These are phyloP conservation scores for Scaptomyza reducta DNA, from an alignment of 2,888 invertebrate genomes.

Conservation along the genomic window DNA sequence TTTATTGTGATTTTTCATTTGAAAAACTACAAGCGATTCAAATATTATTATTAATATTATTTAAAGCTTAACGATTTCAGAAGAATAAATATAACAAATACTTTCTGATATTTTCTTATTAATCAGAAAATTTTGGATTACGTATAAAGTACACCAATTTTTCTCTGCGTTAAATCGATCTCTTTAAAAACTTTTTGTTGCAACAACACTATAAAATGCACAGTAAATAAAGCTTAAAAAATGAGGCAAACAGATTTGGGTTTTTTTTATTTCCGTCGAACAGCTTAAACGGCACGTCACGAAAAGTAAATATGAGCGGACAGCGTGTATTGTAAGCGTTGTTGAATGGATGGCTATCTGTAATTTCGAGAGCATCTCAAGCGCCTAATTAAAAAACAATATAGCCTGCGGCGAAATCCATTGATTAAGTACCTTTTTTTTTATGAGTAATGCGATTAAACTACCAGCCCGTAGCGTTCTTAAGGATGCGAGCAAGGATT, in stretches of 20 bases:
- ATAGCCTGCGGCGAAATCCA: slow-evolving; percentile 10
- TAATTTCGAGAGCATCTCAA: not conserved
- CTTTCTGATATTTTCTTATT: not conserved
- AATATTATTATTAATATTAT: too few relatives aligned
- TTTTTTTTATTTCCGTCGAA: not conserved
- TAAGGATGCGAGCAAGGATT: slow-evolving; percentile 3
- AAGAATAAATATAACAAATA: not conserved
- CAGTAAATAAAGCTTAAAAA: not conserved
- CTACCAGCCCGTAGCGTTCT: not conserved
- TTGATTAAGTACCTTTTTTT: slow-evolving; percentile 34
- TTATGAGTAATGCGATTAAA: slow-evolving; percentile 14
- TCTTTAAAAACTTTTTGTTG: too few relatives aligned
- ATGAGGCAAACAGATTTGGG: not conserved
- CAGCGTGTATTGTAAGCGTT: not conserved
- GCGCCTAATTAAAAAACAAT: slow-evolving; percentile 41
- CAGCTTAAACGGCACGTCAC: not conserved
- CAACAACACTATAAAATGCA: not conserved
- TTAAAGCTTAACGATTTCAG: too few relatives aligned
- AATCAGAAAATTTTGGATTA: not conserved
- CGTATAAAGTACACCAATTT: not conserved
- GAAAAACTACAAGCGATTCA: too few relatives aligned
- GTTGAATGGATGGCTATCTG: not conserved
- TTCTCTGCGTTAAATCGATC: not conserved
- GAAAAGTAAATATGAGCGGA: not conserved
- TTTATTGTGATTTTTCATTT: too few relatives aligned